Evolutionary conservation across 2,888 invertebrate genomes (phyloP).

Genomic region (Drepanosiphum platanoidis): DNA sequence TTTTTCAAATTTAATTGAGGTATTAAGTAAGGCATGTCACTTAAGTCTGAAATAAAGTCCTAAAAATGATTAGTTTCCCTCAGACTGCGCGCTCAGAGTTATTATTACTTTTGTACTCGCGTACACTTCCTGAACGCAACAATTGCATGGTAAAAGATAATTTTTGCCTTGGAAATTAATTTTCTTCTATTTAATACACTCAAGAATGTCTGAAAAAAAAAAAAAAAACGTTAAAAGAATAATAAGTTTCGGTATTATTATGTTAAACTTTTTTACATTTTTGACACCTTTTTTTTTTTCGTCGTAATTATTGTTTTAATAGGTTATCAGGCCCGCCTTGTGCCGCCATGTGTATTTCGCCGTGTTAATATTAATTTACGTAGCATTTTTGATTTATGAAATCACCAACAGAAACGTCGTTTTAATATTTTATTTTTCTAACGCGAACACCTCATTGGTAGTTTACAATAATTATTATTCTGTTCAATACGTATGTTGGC

Average conservation of each 20-base stretch:
- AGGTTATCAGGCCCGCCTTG: background rate
- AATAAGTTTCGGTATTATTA: background rate
- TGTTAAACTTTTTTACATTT: slow-evolving; percentile 19
- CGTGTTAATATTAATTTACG: background rate
- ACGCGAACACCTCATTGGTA: background rate
- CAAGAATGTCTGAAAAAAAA: background rate
- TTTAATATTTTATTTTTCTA: slow-evolving; percentile 22
- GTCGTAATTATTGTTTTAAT: slow-evolving; percentile 2
- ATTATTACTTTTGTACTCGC: background rate
- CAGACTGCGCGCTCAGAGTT: background rate
- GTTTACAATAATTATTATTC: background rate
- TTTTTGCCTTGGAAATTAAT: slow-evolving; percentile 26
- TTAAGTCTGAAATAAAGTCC: slow-evolving; percentile 25
- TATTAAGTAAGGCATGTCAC: slow-evolving; percentile 29
- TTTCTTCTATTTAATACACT: background rate
- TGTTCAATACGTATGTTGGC: background rate
- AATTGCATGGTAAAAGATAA: slow-evolving; percentile 47
- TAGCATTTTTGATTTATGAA: slow-evolving; percentile 33
- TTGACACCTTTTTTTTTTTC: slow-evolving; percentile 1
- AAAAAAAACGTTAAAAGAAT: slow-evolving; percentile 48
- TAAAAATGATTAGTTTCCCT: slow-evolving; percentile 45
- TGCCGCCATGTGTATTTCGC: background rate
- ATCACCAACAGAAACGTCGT: background rate
- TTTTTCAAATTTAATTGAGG: slow-evolving; percentile 51
- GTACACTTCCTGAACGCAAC: slow-evolving; percentile 26